These are phyloP conservation scores for Salminus brasiliensis DNA, from an alignment of 2,113 vertebrate species.

Conservation along the genomic window DNA sequence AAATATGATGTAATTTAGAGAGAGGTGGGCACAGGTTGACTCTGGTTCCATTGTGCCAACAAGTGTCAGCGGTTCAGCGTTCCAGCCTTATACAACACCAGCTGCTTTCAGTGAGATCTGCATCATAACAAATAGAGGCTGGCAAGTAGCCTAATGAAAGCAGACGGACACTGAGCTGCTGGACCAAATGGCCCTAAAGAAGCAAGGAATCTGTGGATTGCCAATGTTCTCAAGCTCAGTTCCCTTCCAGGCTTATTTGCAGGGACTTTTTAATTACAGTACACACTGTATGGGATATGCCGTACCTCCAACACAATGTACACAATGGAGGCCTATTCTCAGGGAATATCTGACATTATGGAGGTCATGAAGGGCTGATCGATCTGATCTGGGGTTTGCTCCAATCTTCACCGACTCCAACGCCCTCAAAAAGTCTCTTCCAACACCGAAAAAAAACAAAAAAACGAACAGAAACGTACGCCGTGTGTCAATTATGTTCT, in stretches of 20 bases:
- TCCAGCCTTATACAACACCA: not conserved
- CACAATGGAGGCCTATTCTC: not conserved
- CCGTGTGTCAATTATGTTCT: slow-evolving; percentile 14
- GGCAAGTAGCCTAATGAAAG: not conserved
- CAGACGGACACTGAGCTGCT: too few relatives aligned
- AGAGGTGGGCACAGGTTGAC: not conserved
- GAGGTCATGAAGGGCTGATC: not conserved
- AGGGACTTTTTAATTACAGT: not conserved
- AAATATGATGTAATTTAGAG: not conserved
- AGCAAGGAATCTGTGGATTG: too few relatives aligned
- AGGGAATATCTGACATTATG: not conserved
- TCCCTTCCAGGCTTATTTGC: too few relatives aligned
- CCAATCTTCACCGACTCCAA: not conserved
- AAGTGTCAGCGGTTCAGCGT: not conserved
- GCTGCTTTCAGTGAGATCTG: too few relatives aligned
- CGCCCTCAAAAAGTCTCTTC: not conserved
- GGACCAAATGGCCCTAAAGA: too few relatives aligned
- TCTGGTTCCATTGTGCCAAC: not conserved
- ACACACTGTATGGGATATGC: too few relatives aligned
- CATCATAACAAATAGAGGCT: not conserved
- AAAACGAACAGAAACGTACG: not conserved
- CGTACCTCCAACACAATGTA: not conserved
- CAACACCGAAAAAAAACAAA: slow-evolving; percentile 3
- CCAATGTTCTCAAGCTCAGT: too few relatives aligned
- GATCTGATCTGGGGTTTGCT: too few relatives aligned